Conservation (phyloP, 1,140 invertebrate genomes). For the Cherax destructor region DNA sequence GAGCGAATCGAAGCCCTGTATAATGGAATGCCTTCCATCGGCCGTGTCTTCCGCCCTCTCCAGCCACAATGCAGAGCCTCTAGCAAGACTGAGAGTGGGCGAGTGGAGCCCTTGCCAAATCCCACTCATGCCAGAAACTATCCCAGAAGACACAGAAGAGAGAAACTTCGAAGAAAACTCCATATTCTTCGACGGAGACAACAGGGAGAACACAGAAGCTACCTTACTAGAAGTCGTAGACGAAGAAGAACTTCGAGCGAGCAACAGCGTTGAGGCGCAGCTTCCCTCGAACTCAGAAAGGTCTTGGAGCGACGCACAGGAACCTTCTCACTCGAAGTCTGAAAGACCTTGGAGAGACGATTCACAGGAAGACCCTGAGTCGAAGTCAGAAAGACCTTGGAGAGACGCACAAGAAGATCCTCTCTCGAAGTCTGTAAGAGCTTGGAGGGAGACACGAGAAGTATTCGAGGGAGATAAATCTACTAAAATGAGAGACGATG, state of each 20-base stretch:
- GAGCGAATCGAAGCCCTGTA: constrained; percentile 41
- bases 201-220: background rate
- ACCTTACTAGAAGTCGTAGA: background rate
- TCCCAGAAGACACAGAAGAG: background rate
- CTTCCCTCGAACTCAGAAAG: background rate
- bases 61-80: background rate
- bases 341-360: background rate
- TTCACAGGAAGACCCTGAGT: background rate
- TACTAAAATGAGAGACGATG: background rate
- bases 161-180: background rate
- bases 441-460: background rate
- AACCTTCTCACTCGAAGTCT: background rate
- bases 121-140: background rate
- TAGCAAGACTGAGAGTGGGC: constrained; percentile 34
- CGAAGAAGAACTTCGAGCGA: background rate
- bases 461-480: background rate
- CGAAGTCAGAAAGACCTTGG: background rate
- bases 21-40: constrained; percentile 24
- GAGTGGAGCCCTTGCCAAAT: constrained; percentile 49
- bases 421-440: background rate
- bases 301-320: background rate
- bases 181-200: background rate
- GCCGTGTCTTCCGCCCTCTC: constrained; percentile 4
- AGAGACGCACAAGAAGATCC: background rate
- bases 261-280: background rate